Base-by-base conservation (phyloP, 2,797 vertebrate species). In the Tadarida brasiliensis region DNA sequence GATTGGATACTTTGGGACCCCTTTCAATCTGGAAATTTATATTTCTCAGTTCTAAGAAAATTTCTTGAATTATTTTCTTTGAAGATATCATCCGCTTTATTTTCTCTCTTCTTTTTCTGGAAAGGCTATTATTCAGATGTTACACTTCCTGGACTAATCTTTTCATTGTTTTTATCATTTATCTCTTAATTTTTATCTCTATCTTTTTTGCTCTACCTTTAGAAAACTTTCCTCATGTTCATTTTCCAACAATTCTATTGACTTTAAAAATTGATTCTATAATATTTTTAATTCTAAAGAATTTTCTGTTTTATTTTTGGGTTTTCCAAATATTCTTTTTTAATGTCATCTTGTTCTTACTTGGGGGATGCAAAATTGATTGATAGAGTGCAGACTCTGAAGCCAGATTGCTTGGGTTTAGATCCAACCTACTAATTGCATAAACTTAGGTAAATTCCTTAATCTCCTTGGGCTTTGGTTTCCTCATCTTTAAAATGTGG, bases 171-270 rank as follows among this genome's bases (percentile, higher is more conserved):
- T 30, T 90, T 57, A 51, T 78, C 12, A 24, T 16, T 85, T 94
- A 28, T 78, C 57, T 95, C 26, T 26, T 92, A 82, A 94, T 88
- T 95, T 80, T 59, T 59, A 92, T 95, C 7, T 93, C 47, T 91
- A 22, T 49, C 5, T 63, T 86, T 73, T 85, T 82, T 78, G 47
- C 17, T 76, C 33, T 87, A 57, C 39, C 83, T 93, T 92, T n/a
- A 63, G 16, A 49, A 85, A 96, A 89, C 2, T 77, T 78, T 83
- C 22, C 39, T 94, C 51, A 59, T n/a, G 11, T 84, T 49, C 73
- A 47, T 70, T n/a, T 90, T 85, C 17, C 47, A 77, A 93, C 17
- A 91, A 56, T 63, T 20, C 9, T 89, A 77, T 56, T 73, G 70
- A 78, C 30, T 68, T 86, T 96, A 44, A 81, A 24, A 92, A 80